Evolutionary conservation across 2,113 vertebrate genomes (phyloP).

Genomic region (Mesocricetus auratus): DNA sequence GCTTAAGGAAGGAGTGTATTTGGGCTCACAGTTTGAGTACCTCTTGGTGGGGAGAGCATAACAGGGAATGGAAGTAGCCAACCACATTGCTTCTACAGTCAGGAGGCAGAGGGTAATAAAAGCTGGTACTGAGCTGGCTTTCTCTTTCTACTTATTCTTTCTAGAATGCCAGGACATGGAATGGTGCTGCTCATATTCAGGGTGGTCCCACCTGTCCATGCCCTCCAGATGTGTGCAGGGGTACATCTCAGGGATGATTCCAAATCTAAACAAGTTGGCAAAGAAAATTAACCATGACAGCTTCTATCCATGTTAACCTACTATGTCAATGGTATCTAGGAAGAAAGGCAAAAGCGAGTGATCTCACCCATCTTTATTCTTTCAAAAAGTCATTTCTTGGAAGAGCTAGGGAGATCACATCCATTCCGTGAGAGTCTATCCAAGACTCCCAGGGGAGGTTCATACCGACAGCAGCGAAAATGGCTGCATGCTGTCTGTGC

Average conservation of each 20-base stretch:
- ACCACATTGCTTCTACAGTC: not conserved
- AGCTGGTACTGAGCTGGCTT: too few relatives aligned
- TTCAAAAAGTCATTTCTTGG: not conserved
- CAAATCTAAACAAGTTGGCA: not conserved
- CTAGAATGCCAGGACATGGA: too few relatives aligned
- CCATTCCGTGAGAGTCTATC: not conserved
- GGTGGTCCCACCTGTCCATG: not conserved
- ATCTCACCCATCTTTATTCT: too few relatives aligned
- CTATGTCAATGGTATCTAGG: not conserved
- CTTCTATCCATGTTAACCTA: accelerated
- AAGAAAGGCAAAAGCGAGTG: not conserved
- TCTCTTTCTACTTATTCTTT: not conserved
- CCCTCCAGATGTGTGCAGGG: not conserved
- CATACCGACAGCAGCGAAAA: not conserved
- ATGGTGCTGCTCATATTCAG: not conserved
- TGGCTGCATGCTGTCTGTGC: too few relatives aligned
- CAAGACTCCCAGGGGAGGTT: not conserved
- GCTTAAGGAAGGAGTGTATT: not conserved
- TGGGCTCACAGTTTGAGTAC: not conserved
- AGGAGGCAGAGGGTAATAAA: too few relatives aligned
- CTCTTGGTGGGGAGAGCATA: not conserved
- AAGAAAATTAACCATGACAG: not conserved
- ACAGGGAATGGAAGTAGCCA: too few relatives aligned
- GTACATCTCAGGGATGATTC: not conserved
- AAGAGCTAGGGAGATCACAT: accelerated